A percentile compares a stretch with the other conserved stretches of the same genome.
These are phyloP conservation scores for Platichthys flesus DNA, from an alignment of 2,113 vertebrate genomes.

Conservation along the genomic window DNA sequence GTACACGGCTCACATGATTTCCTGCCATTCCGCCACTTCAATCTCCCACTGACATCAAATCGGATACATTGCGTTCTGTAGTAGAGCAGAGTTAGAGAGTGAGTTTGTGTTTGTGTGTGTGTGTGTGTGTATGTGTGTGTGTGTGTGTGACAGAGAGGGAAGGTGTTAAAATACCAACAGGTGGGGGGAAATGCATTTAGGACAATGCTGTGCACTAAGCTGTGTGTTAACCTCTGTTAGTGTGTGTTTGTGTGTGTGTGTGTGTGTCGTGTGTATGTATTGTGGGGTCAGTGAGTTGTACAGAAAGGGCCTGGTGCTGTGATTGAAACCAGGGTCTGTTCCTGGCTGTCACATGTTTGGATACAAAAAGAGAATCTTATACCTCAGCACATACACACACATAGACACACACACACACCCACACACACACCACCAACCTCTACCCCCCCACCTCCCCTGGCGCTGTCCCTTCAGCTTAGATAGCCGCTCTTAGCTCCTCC, in stretches of 20 bases:
- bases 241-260: slow-evolving; percentile 31
- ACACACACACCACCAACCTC: slow-evolving; percentile 14
- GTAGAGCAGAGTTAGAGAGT: neutral
- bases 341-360: slow-evolving; percentile 80
- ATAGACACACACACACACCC: slow-evolving; percentile 33
- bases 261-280: slow-evolving; percentile 43
- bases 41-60: slow-evolving; percentile 53
- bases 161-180: slow-evolving; percentile 67
- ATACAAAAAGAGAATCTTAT: slow-evolving; percentile 78
- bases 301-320: slow-evolving; percentile 72
- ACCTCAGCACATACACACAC: slow-evolving; percentile 16
- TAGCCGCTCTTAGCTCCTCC: slow-evolving; percentile 61
- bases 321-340: slow-evolving; percentile 87
- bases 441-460: slow-evolving; percentile 4
- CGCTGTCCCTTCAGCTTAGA: slow-evolving; percentile 54
- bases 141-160: slow-evolving; percentile 20
- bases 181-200: slow-evolving; percentile 75
- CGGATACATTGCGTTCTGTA: neutral
- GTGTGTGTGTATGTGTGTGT: slow-evolving; percentile 12
- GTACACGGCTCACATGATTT: slow-evolving; percentile 25
- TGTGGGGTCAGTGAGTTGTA: slow-evolving; percentile 65
- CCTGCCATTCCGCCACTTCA: slow-evolving; percentile 61
- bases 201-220: slow-evolving; percentile 34
- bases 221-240: slow-evolving; percentile 40
- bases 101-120: slow-evolving; percentile 30